Conservation (phyloP, 2,113 vertebrate species). For the Gobius niger region DNA sequence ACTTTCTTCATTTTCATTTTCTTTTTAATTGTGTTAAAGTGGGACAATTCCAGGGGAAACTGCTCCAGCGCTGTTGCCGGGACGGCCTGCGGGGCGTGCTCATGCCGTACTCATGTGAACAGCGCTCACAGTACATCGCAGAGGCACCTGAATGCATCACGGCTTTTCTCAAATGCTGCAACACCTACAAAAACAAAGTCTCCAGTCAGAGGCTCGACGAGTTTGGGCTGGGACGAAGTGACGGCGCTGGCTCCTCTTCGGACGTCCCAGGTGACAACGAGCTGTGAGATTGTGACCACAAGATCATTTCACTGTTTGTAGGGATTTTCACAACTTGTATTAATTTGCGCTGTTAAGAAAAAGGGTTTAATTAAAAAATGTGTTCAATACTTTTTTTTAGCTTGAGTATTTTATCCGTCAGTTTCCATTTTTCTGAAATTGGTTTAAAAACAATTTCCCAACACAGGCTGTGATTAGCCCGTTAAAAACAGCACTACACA, state of each 20-base stretch:
- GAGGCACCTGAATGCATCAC: slow-evolving; percentile 72
- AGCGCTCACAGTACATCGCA: slow-evolving; percentile 76
- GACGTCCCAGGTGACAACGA: background rate
- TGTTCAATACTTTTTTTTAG: no score
- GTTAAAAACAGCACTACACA: no score
- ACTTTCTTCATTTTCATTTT: no score
- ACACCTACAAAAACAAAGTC: slow-evolving; percentile 52
- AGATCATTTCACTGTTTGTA: background rate
- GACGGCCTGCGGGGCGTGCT: slow-evolving; percentile 84
- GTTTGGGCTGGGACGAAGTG: background rate
- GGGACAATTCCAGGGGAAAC: slow-evolving; percentile 68
- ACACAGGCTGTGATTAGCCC: no score
- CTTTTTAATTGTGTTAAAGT: slow-evolving; percentile 60
- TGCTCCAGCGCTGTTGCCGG: slow-evolving; percentile 79
- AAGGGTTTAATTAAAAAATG: no score
- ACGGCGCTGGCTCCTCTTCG: background rate
- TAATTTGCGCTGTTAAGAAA: no score
- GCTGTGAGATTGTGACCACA: background rate
- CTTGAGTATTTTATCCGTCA: no score
- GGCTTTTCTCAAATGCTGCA: slow-evolving; percentile 87
- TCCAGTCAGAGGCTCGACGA: slow-evolving; percentile 1
- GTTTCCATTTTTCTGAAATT: no score
- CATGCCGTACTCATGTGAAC: slow-evolving; percentile 82
- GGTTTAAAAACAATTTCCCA: no score
- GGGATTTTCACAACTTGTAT: no score